Base-by-base conservation (phyloP, 2,888 invertebrate genomes). In the Raillietiella orientalis region DNA sequence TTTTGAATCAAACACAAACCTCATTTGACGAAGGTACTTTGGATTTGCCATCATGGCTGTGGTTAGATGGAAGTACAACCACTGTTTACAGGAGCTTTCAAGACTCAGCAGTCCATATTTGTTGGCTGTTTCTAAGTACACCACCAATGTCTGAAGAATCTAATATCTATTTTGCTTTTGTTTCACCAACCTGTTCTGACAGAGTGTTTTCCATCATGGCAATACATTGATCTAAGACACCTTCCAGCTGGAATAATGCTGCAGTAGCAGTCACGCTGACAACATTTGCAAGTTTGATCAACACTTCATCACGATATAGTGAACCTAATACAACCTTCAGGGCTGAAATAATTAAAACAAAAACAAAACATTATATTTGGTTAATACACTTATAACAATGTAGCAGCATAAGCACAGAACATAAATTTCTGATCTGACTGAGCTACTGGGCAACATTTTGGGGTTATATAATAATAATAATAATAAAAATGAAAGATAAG, bases 181-280 rank as follows among this genome's bases (percentile, higher is more conserved):
- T 22, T 17, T 21, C 8, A 29, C 28, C 33, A 38, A 52, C 53
- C 43, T 55, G 57, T 32, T 58, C 53, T 40, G 65, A 65, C 20
- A 66, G 59, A n/a, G 62, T 63, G 38, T 67, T 66, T 30, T 55
- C 47, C 67, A 70, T 69, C 20, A 67, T 61, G 37, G 60, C 60
- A 13, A 54, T 50, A 43, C 69, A 67, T 38, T 66, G 63, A 29
- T 65, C 61, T 32, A 69, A 66, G 16, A 65, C 49, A 10, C 62
- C 60, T 34, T 67, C 69, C 33, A 69, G 41, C 42, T 67, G 67
- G 34, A 70, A 60, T 36, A 69, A 49, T 3, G 63, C 62, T 2
- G 67, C 63, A n/a, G 66, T 60, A 19, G 69, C 66, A 27, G 69
- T 40, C 22, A 66, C 58, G 3, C 60, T 53, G 30, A 64, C 55